These are phyloP conservation scores for Tetramorium simillimum DNA, from an alignment of 1,140 invertebrate genomes.

Conservation along the genomic window DNA sequence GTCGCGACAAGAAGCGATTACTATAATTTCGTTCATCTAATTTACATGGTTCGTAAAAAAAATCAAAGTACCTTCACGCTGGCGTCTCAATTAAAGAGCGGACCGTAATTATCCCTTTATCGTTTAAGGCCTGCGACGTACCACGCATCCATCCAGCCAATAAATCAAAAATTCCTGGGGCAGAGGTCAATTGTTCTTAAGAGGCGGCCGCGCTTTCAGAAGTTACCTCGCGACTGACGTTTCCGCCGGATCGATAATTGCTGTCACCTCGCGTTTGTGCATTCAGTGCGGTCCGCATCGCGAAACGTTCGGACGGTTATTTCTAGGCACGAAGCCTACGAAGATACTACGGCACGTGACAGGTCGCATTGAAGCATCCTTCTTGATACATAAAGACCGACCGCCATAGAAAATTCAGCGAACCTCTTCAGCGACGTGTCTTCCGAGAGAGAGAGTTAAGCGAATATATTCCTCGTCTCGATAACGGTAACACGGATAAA, in stretches of 20 bases:
- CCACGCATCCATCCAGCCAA: neutral
- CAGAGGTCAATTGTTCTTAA: constrained; percentile 36
- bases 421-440: neutral
- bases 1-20: neutral
- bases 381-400: constrained; percentile 3
- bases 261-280: constrained; percentile 40
- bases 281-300: neutral
- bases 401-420: neutral
- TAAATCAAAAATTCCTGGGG: constrained; percentile 17
- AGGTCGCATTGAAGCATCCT: neutral
- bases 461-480: neutral
- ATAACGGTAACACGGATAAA: constrained; percentile 31
- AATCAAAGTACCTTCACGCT: neutral
- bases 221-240: constrained; percentile 41
- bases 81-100: constrained; percentile 36
- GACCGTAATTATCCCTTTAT: constrained; percentile 16
- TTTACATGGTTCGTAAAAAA: constrained; percentile 15
- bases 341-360: constrained; percentile 3
- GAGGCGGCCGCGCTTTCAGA: constrained; percentile 32
- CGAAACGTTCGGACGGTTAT: neutral
- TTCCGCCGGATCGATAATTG: constrained; percentile 53
- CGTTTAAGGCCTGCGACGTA: neutral
- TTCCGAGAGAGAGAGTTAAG: neutral
- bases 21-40: constrained; percentile 46
- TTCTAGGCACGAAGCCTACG: neutral